Conservation (phyloP, 2,113 vertebrate species). For the Calidris pugnax region DNA sequence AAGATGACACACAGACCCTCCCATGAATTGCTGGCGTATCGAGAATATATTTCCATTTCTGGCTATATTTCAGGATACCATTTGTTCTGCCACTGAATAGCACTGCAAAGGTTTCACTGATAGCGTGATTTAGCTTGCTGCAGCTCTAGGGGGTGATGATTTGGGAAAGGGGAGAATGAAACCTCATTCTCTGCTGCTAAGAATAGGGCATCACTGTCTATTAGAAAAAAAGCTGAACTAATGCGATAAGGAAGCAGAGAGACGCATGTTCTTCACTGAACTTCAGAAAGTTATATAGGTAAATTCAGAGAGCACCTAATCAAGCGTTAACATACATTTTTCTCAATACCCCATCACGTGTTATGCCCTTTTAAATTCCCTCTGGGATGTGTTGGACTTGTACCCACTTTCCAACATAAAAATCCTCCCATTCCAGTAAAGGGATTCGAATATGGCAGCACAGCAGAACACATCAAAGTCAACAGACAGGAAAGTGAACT, state of each 20-base stretch:
- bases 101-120: neutral
- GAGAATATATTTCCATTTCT: neutral
- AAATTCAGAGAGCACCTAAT: neutral
- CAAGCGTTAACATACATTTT: neutral
- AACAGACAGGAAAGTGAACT: conserved; percentile 24
- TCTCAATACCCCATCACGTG: neutral
- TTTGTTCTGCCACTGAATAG: neutral
- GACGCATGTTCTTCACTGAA: neutral
- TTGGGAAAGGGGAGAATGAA: conserved; percentile 20
- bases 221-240: conserved; percentile 28
- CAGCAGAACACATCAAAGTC: neutral
- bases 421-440: neutral
- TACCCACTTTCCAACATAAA: neutral
- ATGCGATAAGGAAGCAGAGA: conserved; percentile 15
- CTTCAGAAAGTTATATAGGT: neutral
- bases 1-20: neutral
- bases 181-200: neutral
- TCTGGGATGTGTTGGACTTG: neutral
- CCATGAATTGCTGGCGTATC: neutral
- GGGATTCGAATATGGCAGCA: neutral
- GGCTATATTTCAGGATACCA: neutral
- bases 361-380: neutral
- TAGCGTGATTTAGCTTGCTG: neutral
- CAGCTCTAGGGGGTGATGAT: neutral
- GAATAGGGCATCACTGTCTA: neutral